Base-by-base conservation (phyloP, 1,140 invertebrate genomes). In the Drosophila saltans region DNA sequence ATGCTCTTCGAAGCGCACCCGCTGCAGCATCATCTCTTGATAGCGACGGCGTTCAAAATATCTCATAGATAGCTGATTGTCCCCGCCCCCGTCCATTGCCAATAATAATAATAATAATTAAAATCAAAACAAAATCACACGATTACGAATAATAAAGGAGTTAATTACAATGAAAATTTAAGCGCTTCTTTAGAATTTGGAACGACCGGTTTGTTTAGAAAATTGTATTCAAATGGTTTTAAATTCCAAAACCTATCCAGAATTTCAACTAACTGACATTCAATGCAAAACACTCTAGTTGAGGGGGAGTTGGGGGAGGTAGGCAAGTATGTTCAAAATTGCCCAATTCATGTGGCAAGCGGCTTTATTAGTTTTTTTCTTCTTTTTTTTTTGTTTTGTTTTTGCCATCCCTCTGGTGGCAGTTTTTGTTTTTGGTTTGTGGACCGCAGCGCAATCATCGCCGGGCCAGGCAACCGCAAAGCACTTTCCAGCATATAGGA, bases 341-440 rank as follows among this genome's bases (percentile, higher is more conserved):
- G 52, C 55, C 41, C 66, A 65, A 59, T 75, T 81, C 66, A 69
- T 71, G 74, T 74, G 52, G 30, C 33, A 39, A 36, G 57, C 16
- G 72, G 62, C 63, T 69, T 86, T 86, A 88, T 89, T 86, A 80
- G 80, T 76, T 86, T 86, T 86, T 58, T 68, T 40, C 26, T 39
- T 45, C 43, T 45, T 36, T 68, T 40, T 41, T 45, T 55, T 45
- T 28, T n/a, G 28, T 30, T 30, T 30, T 30, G 28, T 30, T 30
- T 3, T 16, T 36, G 16, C 45, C 21, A 3, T 26, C 24, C 21
- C 45, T 52, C 7, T 26, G 24, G 21, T 52, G 45, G 45, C 45
- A 52, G 45, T 52, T 52, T 52, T 52, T 52, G 45, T 52, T 52
- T 52, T 52, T 52, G 45, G 45, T 52, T 64, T 48, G 43, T 43